Base-by-base conservation (phyloP, 1,140 invertebrate genomes). In the Asobara japonica region DNA sequence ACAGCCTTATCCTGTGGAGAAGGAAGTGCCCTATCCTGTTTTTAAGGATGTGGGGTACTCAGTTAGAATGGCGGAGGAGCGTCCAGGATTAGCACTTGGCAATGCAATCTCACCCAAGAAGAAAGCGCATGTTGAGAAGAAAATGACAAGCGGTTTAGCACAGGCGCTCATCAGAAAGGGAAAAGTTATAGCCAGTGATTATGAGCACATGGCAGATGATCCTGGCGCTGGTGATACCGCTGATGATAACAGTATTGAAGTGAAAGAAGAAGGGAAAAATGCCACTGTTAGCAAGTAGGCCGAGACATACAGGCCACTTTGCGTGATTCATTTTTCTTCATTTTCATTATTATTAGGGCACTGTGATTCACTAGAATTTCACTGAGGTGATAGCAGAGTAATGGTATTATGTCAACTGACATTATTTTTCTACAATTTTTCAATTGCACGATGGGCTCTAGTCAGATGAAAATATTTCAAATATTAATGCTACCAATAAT, bases 1-100 rank as follows among this genome's bases (percentile, higher is more conserved):
- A 78, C 85, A 84, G 72, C 90, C 88, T 31, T 89, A 85, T 82
- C 85, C 88, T 10, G 84, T 89, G 31, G 88, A 90, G 80, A 87
- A 83, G 48, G 74, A 79, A 18, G 80, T 83, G 0, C 80, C 78
- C 45, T 76, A 78, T 48, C 76, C 79, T 1, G 90, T 91, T 8
- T 89, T 90, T 80, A 90, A 89, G 76, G 85, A 84, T 20, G 86
- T 90, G 48, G 85, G 84, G 29, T 80, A 81, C 36, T 80, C 87
- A 4, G 87, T 88, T 7, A 84, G 90, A 83, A 89, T 91, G 31
- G 65, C 77, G 7, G 76, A 79, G 8, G 78, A 78, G 1, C 65
- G 73, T 51, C 76, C 74, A 10, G 72, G 74, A 56, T 76, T 76
- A 3, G 74, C 64, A 4, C 65, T 78, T 0, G 30, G 51, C 0